These are phyloP conservation scores for Flexamia atlantica DNA, from an alignment of 2,888 invertebrate genomes.

Conservation along the genomic window DNA sequence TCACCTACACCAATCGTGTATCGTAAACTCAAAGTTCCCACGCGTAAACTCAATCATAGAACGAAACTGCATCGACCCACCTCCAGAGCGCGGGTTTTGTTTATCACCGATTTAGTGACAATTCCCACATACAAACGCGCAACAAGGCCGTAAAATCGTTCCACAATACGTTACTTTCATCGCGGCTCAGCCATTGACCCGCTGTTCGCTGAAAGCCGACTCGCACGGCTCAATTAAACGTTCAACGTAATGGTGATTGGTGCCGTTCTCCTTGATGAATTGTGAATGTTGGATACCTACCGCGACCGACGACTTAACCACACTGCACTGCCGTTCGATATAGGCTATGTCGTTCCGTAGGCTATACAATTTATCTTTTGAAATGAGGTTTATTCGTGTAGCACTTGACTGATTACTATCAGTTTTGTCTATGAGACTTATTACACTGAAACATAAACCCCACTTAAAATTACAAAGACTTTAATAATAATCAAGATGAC, in stretches of 20 bases:
- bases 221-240: constrained; percentile 2
- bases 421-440: no score
- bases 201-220: neutral
- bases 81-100: neutral
- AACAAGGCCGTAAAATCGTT: neutral
- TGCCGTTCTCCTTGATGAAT: neutral
- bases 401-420: no score
- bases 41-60: neutral
- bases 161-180: neutral
- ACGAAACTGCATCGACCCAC: neutral
- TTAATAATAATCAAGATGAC: no score
- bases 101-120: neutral
- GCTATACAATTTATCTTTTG: no score
- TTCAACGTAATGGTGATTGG: constrained; percentile 18
- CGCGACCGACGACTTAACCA: neutral
- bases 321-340: no score
- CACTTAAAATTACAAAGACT: no score
- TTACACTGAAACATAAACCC: no score
- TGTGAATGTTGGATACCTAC: neutral
- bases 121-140: constrained; percentile 29
- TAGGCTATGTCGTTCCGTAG: no score
- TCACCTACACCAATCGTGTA: neutral
- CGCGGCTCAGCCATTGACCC: neutral
- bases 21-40: constrained; percentile 3
- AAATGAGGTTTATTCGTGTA: no score